Evolutionary conservation across 2,888 invertebrate species (phyloP).

Genomic region (Dryomyza anilis): DNA sequence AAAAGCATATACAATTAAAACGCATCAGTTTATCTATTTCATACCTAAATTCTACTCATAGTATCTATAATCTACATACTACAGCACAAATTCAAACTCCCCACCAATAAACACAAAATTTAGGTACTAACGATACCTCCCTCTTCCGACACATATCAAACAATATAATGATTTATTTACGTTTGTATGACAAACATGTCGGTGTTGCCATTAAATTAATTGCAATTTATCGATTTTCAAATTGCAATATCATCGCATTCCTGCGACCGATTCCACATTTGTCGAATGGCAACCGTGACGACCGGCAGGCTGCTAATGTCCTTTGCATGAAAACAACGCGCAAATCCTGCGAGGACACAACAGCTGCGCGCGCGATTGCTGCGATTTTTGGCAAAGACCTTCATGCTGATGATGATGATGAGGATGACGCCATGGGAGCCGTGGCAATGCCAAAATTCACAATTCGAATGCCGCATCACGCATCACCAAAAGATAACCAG

Average conservation of each 20-base stretch:
- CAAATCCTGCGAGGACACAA: conserved; percentile 3
- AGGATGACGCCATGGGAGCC: neutral
- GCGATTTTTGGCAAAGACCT: neutral
- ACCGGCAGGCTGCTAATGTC: too few species aligned
- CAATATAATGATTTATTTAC: conserved; percentile 33
- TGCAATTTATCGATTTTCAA: conserved; percentile 61
- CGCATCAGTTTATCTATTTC: too few species aligned
- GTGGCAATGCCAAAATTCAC: conserved; percentile 28
- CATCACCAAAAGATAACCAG: conserved; percentile 38
- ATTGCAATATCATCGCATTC: conserved; percentile 47
- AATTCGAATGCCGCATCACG: conserved; percentile 50
- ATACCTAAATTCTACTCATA: too few species aligned
- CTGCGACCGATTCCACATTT: conserved; percentile 14
- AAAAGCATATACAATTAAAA: too few species aligned
- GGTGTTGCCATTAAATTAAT: conserved; percentile 60
- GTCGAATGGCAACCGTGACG: too few species aligned
- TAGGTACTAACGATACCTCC: too few species aligned
- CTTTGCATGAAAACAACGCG: neutral
- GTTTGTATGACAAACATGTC: conserved; percentile 40
- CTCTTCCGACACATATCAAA: neutral
- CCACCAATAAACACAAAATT: too few species aligned
- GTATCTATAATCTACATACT: too few species aligned
- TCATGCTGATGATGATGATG: neutral
- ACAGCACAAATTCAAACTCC: too few species aligned
- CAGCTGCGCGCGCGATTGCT: conserved; percentile 19